These are phyloP conservation scores for Ciconia boyciana DNA, from an alignment of 2,113 vertebrate species.

Conservation along the genomic window DNA sequence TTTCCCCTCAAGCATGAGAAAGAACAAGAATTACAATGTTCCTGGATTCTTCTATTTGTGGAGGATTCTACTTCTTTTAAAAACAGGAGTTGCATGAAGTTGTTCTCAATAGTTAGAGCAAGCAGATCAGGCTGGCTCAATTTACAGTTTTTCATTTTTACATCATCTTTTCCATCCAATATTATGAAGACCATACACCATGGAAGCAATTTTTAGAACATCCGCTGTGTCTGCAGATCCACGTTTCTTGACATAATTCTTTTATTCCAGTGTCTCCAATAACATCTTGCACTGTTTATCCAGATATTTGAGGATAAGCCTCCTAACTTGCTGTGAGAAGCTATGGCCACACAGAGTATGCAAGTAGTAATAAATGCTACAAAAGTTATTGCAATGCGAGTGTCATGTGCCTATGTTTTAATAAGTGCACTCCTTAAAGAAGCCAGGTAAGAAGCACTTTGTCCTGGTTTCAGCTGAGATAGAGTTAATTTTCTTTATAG, in stretches of 20 bases:
- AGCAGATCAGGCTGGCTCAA: background rate
- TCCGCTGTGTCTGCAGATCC: background rate
- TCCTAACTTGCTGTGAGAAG: background rate
- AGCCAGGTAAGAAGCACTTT: background rate
- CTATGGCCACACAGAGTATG: background rate
- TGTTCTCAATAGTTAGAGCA: background rate
- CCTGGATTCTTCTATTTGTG: background rate
- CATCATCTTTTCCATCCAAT: background rate
- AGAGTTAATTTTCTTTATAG: too few relatives aligned
- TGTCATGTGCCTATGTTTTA: background rate
- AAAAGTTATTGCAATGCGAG: background rate
- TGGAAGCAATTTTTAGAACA: background rate
- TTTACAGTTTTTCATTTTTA: background rate
- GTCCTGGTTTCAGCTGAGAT: too few relatives aligned
- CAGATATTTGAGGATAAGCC: background rate
- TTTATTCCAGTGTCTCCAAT: background rate
- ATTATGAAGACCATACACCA: background rate
- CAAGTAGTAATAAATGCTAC: background rate
- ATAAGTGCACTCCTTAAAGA: background rate
- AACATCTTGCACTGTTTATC: background rate
- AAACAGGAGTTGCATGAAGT: background rate
- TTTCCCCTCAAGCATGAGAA: background rate
- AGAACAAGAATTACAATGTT: background rate
- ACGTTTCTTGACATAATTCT: background rate
- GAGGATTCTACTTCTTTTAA: background rate